Evolutionary conservation across 2,888 invertebrate species (phyloP), one percentile per base, ranked within the genome.

Genomic region (Myopa testacea): DNA sequence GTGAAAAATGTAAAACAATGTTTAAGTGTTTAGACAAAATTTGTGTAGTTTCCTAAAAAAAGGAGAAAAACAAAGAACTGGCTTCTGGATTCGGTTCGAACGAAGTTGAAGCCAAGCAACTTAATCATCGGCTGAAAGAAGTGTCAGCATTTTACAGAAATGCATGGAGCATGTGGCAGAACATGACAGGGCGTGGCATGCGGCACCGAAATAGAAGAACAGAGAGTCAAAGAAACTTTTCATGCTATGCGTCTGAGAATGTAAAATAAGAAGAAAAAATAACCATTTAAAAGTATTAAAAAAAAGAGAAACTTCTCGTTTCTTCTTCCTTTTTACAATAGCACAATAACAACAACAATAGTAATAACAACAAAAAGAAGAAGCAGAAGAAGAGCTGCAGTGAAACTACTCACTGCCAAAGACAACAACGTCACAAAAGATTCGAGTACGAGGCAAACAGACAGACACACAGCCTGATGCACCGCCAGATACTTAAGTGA

Each of bases 131-230:
- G 58, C 55, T 75, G 55, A 55, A 75, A 55, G 34, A 68, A 75
- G 67, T 67, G 75, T 55, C 75, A 75, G 38, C 75, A 55, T 75
- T 67, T 62, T n/a, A 5, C 50, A 26, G 34, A 55, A 58, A 52
- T 55, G 68, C 37, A 67, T 58, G 58, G 52, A 55, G 60, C 40
- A 38, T 55, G 37, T 63, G 55, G n/a, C 65, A 55, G 50, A 26
- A 55, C 67, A 55, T 38, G 75, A 75, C 67, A 52, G 58, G 75
- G 75, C 75, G 75, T 75, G 75, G 75, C 75, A 68, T 55, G 67
- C 26, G 12, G 50, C 63, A 73, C 37, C 40, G 14, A 62, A 73
- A 40, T 62, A 73, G 45, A 62, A 50, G 58, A 34, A 7, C 19
- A 62, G 12, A 62, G 12, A 26, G 14, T 62, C 26, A 68, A 68